These are phyloP conservation scores for Paraescarpia echinospica DNA, from an alignment of 1,140 invertebrate species.

Conservation along the genomic window DNA sequence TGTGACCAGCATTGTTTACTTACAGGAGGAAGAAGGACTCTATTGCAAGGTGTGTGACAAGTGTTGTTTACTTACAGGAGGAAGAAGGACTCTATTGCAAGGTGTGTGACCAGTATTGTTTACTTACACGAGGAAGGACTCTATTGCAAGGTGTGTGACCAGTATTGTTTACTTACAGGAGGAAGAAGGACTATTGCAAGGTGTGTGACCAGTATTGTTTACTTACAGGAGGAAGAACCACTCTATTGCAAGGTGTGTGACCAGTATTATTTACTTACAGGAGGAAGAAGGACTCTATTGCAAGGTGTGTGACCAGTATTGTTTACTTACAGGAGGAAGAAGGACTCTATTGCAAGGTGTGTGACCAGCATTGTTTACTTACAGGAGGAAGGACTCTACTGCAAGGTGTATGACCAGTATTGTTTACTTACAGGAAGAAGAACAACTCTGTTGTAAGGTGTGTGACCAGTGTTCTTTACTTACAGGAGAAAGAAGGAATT, in stretches of 20 bases:
- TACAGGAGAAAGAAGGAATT: conserved; percentile 63
- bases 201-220: conserved; percentile 66
- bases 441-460: conserved; percentile 64
- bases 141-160: conserved; percentile 64
- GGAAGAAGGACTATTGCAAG: conserved; percentile 63
- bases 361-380: conserved; percentile 66
- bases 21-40: conserved; percentile 63
- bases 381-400: conserved; percentile 64
- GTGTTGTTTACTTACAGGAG: conserved; percentile 64
- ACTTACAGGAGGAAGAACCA: conserved; percentile 64
- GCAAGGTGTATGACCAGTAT: conserved; percentile 64
- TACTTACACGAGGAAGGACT: conserved; percentile 64
- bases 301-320: conserved; percentile 64
- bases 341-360: conserved; percentile 64
- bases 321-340: conserved; percentile 64
- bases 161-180: conserved; percentile 66
- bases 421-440: conserved; percentile 65
- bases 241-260: conserved; percentile 65
- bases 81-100: conserved; percentile 65
- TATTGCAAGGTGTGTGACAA: conserved; percentile 65
- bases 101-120: conserved; percentile 65
- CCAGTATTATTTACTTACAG: conserved; percentile 64
- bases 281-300: conserved; percentile 65
- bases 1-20: conserved; percentile 67
- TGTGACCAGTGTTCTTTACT: conserved; percentile 67